Percentiles rank a stretch among this genome's conserved stretches.
These are phyloP conservation scores for Corythoichthys haematopterus DNA, from an alignment of 2,113 vertebrate genomes.

Conservation along the genomic window DNA sequence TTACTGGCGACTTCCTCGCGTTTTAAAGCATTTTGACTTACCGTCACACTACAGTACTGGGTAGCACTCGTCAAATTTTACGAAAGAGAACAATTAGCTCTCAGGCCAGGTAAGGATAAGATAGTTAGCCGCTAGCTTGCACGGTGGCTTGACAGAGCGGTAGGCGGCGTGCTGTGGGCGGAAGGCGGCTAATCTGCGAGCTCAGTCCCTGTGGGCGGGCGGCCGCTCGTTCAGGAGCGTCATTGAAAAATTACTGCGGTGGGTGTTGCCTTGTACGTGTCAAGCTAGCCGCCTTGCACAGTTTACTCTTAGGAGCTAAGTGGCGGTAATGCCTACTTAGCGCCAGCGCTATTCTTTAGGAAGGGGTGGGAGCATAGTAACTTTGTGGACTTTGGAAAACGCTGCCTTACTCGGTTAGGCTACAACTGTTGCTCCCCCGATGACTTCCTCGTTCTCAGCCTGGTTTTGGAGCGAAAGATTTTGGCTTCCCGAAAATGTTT, in stretches of 20 bases:
- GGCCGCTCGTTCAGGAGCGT: slow-evolving; percentile 1
- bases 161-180: not conserved
- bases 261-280: slow-evolving; percentile 39
- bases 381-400: not conserved
- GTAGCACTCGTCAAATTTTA: not conserved
- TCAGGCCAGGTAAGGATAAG: not conserved
- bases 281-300: slow-evolving; percentile 8
- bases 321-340: slow-evolving; percentile 23
- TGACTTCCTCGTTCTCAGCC: slow-evolving; percentile 55
- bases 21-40: not conserved
- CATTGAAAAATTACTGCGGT: slow-evolving; percentile 14
- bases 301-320: slow-evolving; percentile 1
- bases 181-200: not conserved
- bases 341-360: not conserved
- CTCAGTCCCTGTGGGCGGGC: not conserved
- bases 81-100: not conserved
- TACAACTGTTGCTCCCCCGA: slow-evolving; percentile 18
- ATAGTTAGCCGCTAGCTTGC: not conserved
- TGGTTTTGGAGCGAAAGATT: slow-evolving; percentile 69
- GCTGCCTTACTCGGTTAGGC: not conserved
- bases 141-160: not conserved
- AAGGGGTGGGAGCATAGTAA: slow-evolving; percentile 2
- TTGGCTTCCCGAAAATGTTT: slow-evolving; percentile 66
- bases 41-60: not conserved
- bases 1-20: too few relatives aligned